Evolutionary conservation across 2,888 invertebrate genomes (phyloP).

Genomic region (Criorhina ranunculi): DNA sequence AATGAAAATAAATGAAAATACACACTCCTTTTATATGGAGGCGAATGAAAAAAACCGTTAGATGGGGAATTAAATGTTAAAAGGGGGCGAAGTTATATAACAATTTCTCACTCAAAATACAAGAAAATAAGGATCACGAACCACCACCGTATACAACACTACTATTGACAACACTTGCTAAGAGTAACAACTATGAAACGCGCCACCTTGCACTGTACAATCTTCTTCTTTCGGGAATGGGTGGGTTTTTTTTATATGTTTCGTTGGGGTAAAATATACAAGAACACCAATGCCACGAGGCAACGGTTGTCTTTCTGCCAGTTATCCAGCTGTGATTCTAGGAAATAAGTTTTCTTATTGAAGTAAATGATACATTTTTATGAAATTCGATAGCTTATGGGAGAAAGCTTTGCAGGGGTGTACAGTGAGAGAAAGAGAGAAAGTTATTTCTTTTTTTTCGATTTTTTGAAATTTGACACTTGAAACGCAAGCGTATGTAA

Average conservation of each 20-base stretch:
- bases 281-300: constrained; percentile 11
- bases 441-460: no score
- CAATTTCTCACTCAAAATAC: not conserved
- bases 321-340: not conserved
- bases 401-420: no score
- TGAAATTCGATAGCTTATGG: no score
- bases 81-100: not conserved
- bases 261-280: not conserved
- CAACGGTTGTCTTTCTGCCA: constrained; percentile 15
- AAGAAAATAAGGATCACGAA: not conserved
- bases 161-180: not conserved
- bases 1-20: no score
- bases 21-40: no score
- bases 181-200: constrained; percentile 1
- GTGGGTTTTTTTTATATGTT: not conserved
- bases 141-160: not conserved
- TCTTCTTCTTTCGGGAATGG: not conserved
- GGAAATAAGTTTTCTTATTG: not conserved
- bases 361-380: no score
- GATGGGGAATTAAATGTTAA: no score
- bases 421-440: no score
- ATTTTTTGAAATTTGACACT: no score
- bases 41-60: no score
- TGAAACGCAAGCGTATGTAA: no score
- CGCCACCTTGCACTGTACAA: not conserved